phyloP scores from a whole-genome alignment of 2,113 vertebrate species.

The Microcebus tavaratra region DNA sequence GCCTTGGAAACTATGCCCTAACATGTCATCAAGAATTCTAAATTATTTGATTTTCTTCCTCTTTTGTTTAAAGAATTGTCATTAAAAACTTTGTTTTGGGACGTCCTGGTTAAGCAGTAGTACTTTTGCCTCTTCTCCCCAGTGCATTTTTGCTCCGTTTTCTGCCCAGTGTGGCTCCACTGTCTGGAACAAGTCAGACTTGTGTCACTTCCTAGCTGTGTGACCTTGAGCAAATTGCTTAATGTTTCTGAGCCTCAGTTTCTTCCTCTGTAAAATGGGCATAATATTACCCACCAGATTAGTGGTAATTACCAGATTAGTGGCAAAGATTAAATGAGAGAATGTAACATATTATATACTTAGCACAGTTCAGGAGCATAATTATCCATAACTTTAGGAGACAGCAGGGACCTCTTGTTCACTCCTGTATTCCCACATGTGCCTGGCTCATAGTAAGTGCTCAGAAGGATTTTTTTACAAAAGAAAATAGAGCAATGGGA shows the following conservation, averaged over 20 bases:
- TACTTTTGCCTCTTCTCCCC: not conserved
- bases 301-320: too few relatives aligned
- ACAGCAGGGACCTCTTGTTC: not conserved
- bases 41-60: conserved; percentile 52
- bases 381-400: not conserved
- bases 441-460: not conserved
- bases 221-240: not conserved
- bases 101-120: not conserved
- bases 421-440: not conserved
- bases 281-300: too few relatives aligned
- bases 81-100: conserved; percentile 28
- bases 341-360: not conserved
- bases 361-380: not conserved
- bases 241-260: not conserved
- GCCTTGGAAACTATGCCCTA: conserved; percentile 6
- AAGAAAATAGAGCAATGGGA: not conserved
- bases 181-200: not conserved
- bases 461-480: not conserved
- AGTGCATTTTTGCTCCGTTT: not conserved
- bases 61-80: conserved; percentile 25
- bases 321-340: not conserved
- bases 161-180: not conserved
- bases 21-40: conserved; percentile 12
- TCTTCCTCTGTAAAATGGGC: not conserved
- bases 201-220: not conserved